phyloP scores from a whole-genome alignment of 2,113 vertebrate genomes.

The Verasper variegatus region DNA sequence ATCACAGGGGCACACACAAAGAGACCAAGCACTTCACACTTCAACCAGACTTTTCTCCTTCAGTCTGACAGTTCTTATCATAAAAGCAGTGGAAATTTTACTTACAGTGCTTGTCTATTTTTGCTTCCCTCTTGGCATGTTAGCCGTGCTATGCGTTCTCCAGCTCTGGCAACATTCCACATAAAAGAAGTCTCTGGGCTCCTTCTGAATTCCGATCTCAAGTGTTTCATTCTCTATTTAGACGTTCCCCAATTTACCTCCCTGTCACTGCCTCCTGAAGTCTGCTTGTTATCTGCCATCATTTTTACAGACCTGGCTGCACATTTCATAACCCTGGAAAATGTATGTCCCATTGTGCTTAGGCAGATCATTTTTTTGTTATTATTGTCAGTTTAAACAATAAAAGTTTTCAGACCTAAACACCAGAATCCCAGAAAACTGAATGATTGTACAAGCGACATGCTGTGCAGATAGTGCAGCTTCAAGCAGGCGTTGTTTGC shows the following conservation, averaged over 20 bases:
- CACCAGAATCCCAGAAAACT: constrained; percentile 6
- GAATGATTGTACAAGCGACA: constrained; percentile 9
- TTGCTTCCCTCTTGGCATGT: constrained; percentile 45
- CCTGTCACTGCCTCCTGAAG: too few relatives aligned
- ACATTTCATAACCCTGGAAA: constrained; percentile 14
- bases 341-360: neutral
- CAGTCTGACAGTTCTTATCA: constrained; percentile 52
- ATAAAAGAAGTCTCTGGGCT: constrained; percentile 36
- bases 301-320: constrained; percentile 1
- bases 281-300: neutral
- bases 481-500: constrained; percentile 31
- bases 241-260: neutral
- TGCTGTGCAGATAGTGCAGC: neutral
- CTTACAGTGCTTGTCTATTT: constrained; percentile 53
- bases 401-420: constrained; percentile 8
- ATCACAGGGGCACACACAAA: neutral
- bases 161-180: constrained; percentile 21
- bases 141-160: constrained; percentile 29
- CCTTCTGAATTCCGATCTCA: constrained; percentile 45
- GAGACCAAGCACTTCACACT: constrained; percentile 26
- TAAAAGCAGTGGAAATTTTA: constrained; percentile 33
- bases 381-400: neutral
- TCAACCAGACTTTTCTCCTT: constrained; percentile 27
- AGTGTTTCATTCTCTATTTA: constrained; percentile 61
- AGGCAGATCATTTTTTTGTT: too few relatives aligned